Conservation (phyloP, 2,888 invertebrate genomes). For the Campopleginae sp. region DNA sequence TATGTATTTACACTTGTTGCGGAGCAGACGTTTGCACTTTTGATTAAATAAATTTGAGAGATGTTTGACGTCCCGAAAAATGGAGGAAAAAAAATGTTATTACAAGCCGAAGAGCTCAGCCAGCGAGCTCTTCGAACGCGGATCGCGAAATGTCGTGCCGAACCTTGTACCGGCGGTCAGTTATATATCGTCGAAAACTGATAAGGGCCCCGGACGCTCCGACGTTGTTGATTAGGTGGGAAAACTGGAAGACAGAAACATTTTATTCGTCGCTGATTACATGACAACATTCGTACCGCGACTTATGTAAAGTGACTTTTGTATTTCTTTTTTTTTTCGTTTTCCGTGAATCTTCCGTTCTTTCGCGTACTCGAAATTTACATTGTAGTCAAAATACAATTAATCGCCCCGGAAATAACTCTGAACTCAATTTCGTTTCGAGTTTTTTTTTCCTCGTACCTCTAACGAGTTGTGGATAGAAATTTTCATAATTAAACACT, state of each 20-base stretch:
- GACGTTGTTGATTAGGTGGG: constrained; percentile 53
- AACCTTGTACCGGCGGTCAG: constrained; percentile 62
- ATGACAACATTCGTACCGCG: constrained; percentile 11
- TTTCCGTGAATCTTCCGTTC: background rate
- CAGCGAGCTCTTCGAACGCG: constrained; percentile 54
- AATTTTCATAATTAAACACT: background rate
- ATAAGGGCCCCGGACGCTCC: constrained; percentile 57
- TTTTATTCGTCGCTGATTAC: constrained; percentile 50
- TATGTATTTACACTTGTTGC: no score
- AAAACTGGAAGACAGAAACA: constrained; percentile 38
- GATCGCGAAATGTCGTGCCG: constrained; percentile 51
- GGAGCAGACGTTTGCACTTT: background rate
- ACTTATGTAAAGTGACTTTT: constrained; percentile 1
- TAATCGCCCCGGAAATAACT: background rate
- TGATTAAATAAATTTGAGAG: background rate
- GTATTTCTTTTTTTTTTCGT: background rate
- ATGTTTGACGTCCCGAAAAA: background rate
- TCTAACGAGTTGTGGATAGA: background rate
- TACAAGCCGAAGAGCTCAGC: constrained; percentile 29
- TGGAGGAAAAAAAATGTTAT: constrained; percentile 5
- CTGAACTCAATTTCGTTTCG: background rate
- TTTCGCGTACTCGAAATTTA: background rate
- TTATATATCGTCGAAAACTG: constrained; percentile 69
- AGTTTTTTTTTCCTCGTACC: background rate
- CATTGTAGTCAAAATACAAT: background rate